Evolutionary conservation across 2,113 vertebrate genomes (phyloP).

Genomic region (Mobula hypostoma): DNA sequence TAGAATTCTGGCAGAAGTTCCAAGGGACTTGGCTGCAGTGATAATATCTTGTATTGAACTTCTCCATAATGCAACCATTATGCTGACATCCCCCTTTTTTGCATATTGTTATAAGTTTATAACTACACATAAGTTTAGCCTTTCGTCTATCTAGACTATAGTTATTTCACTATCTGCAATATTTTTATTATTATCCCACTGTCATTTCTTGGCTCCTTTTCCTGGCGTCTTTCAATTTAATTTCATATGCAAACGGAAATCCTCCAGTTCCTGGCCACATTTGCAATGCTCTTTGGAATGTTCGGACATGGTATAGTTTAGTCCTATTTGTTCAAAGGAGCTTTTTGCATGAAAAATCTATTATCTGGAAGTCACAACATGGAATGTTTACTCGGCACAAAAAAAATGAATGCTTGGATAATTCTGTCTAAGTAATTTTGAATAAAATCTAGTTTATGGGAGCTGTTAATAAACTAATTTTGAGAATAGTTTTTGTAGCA

Average conservation of each 20-base stretch:
- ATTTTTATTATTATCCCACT: neutral
- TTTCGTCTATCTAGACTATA: neutral
- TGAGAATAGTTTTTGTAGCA: neutral
- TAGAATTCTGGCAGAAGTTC: neutral
- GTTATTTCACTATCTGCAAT: neutral
- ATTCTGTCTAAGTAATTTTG: neutral
- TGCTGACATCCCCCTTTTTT: neutral
- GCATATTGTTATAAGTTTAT: neutral
- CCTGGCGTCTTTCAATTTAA: neutral
- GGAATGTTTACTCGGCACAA: neutral
- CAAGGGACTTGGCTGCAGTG: neutral
- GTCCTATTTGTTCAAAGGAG: slow-evolving; percentile 14
- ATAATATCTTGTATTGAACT: neutral
- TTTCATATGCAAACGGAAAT: slow-evolving; percentile 15
- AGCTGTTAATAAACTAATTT: neutral
- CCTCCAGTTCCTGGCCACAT: slow-evolving; percentile 11
- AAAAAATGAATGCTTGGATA: neutral
- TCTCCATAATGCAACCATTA: neutral
- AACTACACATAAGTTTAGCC: neutral
- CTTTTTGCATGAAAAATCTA: neutral
- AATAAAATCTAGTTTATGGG: neutral
- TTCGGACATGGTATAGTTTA: neutral
- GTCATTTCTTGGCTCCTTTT: neutral
- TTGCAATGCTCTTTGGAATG: slow-evolving; percentile 8
- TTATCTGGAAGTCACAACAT: neutral